Base-by-base conservation (phyloP, 1,140 invertebrate genomes). In the Dolichoris vasculosae region DNA sequence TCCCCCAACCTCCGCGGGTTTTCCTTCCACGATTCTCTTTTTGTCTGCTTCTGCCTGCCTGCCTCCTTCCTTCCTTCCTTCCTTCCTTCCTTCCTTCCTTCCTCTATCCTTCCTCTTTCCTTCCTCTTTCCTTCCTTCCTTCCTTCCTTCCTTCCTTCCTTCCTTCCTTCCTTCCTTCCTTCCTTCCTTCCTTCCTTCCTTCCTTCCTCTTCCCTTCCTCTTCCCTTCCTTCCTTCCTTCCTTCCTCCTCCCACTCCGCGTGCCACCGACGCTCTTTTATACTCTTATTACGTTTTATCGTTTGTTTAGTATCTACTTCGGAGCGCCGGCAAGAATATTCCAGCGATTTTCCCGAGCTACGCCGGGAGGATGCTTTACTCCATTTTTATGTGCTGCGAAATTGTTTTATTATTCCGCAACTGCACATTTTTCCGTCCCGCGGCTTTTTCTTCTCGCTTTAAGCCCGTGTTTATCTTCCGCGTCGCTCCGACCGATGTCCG, bases 281-380 rank as follows among this genome's bases (percentile, higher is more conserved):
- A 55, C 67, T 69, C 64, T 51, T 82, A 48, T 71, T 71, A 48
- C 32, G 46, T 82, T 82, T 82, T 82, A 82, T 82, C 64, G 63
- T 82, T 71, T 71, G 80, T 82, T 82, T 71, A 82, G 64, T 71
- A 71, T 82, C 64, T 82, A 67, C 59, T 77, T 77, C 75, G 48
- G 48, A 48, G 40, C 38, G 69, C 75, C 46, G n/a, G 75, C 17
- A 59, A 26, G 76, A 78, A 59, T 59, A 78, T 78, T 38, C 75
- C 32, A 76, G 75, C 75, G 75, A 76, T 78, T 59, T 78, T 78
- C 48, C n/a, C 75, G 55, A 59, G 55, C 69, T 38, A 6, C 23
- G 23, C 13, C 69, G 23, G 20, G 35, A 73, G 35, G 15, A 51
- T 76, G n/a, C 46, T 76, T 76, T 76, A 51, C 46, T 76, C 75